Evolutionary conservation across 2,888 invertebrate species (phyloP).

Genomic region (Adineta ricciae): DNA sequence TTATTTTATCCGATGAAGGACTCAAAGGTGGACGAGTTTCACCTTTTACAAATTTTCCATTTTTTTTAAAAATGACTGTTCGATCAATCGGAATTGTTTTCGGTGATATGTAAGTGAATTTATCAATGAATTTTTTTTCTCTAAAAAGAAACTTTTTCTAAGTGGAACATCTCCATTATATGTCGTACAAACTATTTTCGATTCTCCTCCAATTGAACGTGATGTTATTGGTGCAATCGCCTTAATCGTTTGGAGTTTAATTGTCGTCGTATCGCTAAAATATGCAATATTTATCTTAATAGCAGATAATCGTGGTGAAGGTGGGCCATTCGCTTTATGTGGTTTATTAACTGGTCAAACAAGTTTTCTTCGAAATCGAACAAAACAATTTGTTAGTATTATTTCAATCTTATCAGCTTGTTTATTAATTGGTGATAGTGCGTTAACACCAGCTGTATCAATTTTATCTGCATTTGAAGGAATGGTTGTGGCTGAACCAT

Average conservation of each 20-base stretch:
- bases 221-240: neutral
- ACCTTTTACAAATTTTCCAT: neutral
- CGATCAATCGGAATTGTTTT: neutral
- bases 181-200: neutral
- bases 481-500: neutral
- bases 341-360: neutral
- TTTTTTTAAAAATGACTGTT: neutral
- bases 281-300: neutral
- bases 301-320: slow-evolving; percentile 20
- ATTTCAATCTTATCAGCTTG: neutral
- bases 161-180: slow-evolving; percentile 8
- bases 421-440: slow-evolving; percentile 10
- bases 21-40: neutral
- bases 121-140: too few relatives aligned
- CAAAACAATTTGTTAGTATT: neutral
- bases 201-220: neutral
- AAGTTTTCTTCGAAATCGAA: neutral
- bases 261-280: neutral
- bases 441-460: neutral
- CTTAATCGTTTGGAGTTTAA: neutral
- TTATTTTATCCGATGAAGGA: neutral
- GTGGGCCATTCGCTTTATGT: slow-evolving; percentile 7
- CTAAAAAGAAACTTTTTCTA: too few relatives aligned
- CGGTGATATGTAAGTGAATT: slow-evolving; percentile 14
- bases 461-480: slow-evolving; percentile 20